Evolutionary conservation across 92 coral and sea anemone genomes (phyloP).

Genomic region (Diadumene lineata): DNA sequence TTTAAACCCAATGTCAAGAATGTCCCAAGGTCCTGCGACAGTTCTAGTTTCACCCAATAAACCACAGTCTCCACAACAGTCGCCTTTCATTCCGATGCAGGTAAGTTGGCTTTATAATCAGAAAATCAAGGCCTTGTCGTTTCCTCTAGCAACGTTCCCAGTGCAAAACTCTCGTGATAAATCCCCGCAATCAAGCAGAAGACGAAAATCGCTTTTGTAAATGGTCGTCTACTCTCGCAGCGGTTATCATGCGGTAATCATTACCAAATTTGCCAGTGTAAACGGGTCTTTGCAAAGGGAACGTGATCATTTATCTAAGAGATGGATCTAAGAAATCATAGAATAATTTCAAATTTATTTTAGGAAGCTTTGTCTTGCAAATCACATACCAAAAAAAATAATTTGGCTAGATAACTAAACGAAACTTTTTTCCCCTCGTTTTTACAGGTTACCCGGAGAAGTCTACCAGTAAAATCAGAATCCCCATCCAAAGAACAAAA

Average conservation of each 20-base stretch:
- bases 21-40: not conserved
- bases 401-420: not conserved
- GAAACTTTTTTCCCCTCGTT: not conserved
- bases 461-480: slow-evolving; percentile 17
- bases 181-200: no score
- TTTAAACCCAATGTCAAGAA: not conserved
- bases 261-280: no score
- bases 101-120: slow-evolving; percentile 10
- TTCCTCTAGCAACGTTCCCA: not conserved
- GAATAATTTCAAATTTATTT: no score
- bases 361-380: not conserved
- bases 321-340: no score
- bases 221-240: no score
- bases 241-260: no score
- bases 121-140: not conserved
- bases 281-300: no score
- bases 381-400: not conserved
- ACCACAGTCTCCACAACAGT: not conserved
- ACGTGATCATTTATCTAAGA: no score
- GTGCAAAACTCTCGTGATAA: not conserved
- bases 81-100: slow-evolving; percentile 37
- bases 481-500: not conserved
- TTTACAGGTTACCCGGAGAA: slow-evolving; percentile 22
- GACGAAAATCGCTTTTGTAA: no score
- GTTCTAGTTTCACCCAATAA: not conserved